Evolutionary conservation across 2,888 invertebrate species (phyloP).

Genomic region (Leucophora obtusa): DNA sequence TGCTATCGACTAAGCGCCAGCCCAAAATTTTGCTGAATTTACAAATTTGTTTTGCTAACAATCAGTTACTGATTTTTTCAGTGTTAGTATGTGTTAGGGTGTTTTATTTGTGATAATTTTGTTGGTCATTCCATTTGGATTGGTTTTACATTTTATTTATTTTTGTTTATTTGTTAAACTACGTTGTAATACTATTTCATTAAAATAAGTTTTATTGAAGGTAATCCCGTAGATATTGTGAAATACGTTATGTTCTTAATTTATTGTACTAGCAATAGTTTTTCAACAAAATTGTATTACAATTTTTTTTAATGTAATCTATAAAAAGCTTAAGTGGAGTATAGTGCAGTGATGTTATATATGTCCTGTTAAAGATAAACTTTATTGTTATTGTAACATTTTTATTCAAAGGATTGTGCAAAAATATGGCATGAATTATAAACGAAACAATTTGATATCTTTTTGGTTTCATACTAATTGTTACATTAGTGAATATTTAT

Average conservation of each 20-base stretch:
- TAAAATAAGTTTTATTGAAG: constrained; percentile 36
- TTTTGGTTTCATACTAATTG: background rate
- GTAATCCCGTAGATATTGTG: constrained; percentile 28
- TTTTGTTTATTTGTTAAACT: background rate
- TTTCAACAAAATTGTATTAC: constrained; percentile 35
- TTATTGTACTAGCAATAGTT: constrained; percentile 53
- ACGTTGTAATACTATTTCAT: constrained; percentile 16
- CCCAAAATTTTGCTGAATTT: too few relatives aligned
- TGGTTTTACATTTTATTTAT: constrained; percentile 9
- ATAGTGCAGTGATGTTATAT: background rate
- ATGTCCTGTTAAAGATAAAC: background rate
- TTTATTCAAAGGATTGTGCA: background rate
- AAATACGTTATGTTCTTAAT: constrained; percentile 41
- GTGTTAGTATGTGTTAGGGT: too few relatives aligned
- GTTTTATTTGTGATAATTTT: constrained; percentile 32
- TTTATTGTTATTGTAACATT: background rate
- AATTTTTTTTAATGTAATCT: constrained; percentile 18
- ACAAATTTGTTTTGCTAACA: too few relatives aligned
- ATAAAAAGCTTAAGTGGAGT: background rate
- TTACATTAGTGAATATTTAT: background rate
- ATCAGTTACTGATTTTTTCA: too few relatives aligned
- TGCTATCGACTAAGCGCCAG: too few relatives aligned
- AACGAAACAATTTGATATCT: background rate
- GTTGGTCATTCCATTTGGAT: constrained; percentile 45
- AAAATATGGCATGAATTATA: background rate